Conservation (phyloP, 1,140 invertebrate species). For the Habropoda laboriosa region DNA sequence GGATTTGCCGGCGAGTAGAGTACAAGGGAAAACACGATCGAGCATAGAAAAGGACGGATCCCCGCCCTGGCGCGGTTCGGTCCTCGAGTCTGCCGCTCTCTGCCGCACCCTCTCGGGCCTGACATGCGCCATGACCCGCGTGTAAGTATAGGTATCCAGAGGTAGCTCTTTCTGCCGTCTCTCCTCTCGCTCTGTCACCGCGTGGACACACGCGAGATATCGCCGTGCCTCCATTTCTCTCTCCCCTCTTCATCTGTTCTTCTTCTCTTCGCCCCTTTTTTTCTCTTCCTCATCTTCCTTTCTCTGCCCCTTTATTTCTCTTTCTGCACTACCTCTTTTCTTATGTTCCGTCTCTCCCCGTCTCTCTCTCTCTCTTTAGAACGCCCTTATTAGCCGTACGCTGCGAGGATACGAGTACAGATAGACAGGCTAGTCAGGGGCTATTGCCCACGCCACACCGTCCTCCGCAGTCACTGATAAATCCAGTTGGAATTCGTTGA, state of each 20-base stretch:
- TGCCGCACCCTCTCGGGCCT: slow-evolving; percentile 74
- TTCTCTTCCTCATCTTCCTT: no score
- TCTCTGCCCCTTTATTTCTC: no score
- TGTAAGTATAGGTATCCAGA: slow-evolving; percentile 64
- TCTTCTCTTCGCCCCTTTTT: no score
- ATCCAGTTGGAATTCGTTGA: slow-evolving; percentile 32
- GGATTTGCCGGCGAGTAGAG: slow-evolving; percentile 7
- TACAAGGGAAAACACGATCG: slow-evolving; percentile 50
- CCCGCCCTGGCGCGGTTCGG: slow-evolving; percentile 56
- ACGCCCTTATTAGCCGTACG: slow-evolving; percentile 5
- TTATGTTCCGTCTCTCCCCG: no score
- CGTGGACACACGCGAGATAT: slow-evolving; percentile 22
- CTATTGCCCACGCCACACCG: background rate
- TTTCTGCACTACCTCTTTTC: no score
- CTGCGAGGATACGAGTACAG: background rate
- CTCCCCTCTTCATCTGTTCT: no score
- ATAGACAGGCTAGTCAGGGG: background rate
- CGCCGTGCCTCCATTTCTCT: no score
- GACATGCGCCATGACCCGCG: slow-evolving; percentile 77
- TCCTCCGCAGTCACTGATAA: background rate
- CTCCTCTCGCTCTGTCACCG: background rate
- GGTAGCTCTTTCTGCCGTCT: slow-evolving; percentile 19
- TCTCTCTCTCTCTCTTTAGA: no score
- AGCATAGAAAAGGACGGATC: slow-evolving; percentile 54
- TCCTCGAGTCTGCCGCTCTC: slow-evolving; percentile 51